phyloP scores from a whole-genome alignment of 2,888 invertebrate species.

The Emesis russula region DNA sequence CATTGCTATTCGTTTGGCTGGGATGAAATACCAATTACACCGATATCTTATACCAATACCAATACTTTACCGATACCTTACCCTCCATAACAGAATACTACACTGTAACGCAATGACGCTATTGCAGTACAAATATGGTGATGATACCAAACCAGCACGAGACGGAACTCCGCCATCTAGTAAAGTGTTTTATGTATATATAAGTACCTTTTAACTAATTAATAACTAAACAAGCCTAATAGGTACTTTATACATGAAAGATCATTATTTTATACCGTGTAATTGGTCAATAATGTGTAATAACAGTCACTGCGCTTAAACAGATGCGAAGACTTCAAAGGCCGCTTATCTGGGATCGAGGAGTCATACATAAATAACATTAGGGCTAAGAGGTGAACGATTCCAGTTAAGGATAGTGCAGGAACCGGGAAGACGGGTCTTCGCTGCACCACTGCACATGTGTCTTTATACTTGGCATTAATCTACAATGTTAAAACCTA shows the following conservation, averaged over 20 bases:
- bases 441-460: neutral
- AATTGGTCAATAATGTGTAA: conserved; percentile 87
- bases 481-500: neutral
- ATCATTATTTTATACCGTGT: conserved; percentile 62
- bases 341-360: conserved; percentile 65
- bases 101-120: no score
- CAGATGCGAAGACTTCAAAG: conserved; percentile 73
- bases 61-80: no score
- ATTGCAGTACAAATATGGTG: no score
- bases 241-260: neutral
- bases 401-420: conserved; percentile 12
- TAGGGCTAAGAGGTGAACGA: conserved; percentile 67
- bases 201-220: neutral
- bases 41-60: no score
- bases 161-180: no score
- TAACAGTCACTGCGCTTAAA: conserved; percentile 66
- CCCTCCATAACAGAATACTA: no score
- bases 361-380: conserved; percentile 75
- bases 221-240: conserved; percentile 4
- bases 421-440: neutral
- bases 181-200: no score
- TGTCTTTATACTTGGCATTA: neutral
- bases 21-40: no score
- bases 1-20: no score
- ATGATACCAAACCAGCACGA: no score